Base-by-base conservation (phyloP, 2,888 invertebrate species). In the Drosophila mulleri region DNA sequence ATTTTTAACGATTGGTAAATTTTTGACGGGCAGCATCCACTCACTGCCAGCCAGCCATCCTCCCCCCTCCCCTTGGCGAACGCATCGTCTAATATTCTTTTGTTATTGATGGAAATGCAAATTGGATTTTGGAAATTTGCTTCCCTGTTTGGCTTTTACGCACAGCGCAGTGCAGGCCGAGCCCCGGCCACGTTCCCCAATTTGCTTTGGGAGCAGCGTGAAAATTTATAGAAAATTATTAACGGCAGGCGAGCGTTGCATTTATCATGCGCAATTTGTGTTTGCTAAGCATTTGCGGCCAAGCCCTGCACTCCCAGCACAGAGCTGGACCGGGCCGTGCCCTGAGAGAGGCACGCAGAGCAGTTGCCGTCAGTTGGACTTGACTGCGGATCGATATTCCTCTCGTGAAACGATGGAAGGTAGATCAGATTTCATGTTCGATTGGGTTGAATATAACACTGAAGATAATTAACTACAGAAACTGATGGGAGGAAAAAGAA, bases 1-100 rank as follows among this genome's bases (percentile, higher is more conserved):
- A 86, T 88, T 86, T 86, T 88, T 88, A 86, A 86, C 88, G 85
- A 86, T 86, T 86, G 85, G 80, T 82, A 88, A 88, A 86, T 88
- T 86, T 86, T 88, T 86, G 88, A 88, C 88, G 78, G 74, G 42
- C 71, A 45, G 69, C 26, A 26, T 26, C 26, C 26, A 26, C 68
- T 77, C 54, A 54, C 48, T 26, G 42, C 23, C 23, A 18, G 9
- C 16, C 9, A 18, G 20, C 20, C n/a, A 41, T n/a, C 9, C n/a
- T 2, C 20, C 32, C 23, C 9, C 32, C n/a, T n/a, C 0, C 16
- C 9, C n/a, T 11, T 20, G 14, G 52, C 29, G 41, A 72, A 66
- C 67, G 72, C 68, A 72, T 72, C 71, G 76, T 74, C 84, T 86
- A 78, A 86, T 86, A 86, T 83, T 85, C 83, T 68, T 88, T 83